A percentile compares a stretch with the other conserved stretches of the same genome.
Evolutionary conservation across 2,113 vertebrate species (phyloP).

Genomic region (Coryphaenoides rupestris): DNA sequence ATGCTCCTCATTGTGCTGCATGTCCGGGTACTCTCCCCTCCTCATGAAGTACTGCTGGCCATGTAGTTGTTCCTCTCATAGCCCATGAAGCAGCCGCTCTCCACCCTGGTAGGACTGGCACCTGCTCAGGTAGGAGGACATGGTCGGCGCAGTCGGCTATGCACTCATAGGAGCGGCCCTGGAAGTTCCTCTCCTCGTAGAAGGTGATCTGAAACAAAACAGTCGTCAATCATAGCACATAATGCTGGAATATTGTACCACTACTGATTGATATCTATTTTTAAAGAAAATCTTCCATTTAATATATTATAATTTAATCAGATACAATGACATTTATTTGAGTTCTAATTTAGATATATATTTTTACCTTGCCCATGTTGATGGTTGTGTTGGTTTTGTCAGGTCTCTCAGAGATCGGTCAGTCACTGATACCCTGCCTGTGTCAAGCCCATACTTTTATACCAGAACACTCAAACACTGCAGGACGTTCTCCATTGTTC

Average conservation of each 20-base stretch:
- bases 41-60: constrained; percentile 45
- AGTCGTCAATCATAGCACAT: constrained; percentile 12
- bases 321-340: not conserved
- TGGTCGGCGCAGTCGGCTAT: not conserved
- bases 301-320: not conserved
- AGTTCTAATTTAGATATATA: not conserved
- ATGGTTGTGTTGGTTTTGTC: not conserved
- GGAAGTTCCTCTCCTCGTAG: too few relatives aligned
- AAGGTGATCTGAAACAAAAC: too few relatives aligned
- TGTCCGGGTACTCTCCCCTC: constrained; percentile 44
- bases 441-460: constrained; percentile 55
- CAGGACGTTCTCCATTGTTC: constrained; percentile 45
- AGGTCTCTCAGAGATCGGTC: constrained; percentile 2
- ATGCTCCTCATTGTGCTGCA: constrained; percentile 27
- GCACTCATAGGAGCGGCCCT: too few relatives aligned
- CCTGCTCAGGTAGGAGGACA: constrained; percentile 61
- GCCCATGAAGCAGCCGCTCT: constrained; percentile 66
- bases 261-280: too few relatives aligned
- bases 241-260: too few relatives aligned
- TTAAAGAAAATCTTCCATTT: too few relatives aligned
- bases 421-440: constrained; percentile 36
- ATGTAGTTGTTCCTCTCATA: constrained; percentile 68
- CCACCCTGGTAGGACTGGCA: constrained; percentile 62
- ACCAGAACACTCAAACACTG: constrained; percentile 56
- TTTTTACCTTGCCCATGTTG: constrained; percentile 1